Conservation (phyloP, 2,888 invertebrate species). For the Drosophila subquinaria region DNA sequence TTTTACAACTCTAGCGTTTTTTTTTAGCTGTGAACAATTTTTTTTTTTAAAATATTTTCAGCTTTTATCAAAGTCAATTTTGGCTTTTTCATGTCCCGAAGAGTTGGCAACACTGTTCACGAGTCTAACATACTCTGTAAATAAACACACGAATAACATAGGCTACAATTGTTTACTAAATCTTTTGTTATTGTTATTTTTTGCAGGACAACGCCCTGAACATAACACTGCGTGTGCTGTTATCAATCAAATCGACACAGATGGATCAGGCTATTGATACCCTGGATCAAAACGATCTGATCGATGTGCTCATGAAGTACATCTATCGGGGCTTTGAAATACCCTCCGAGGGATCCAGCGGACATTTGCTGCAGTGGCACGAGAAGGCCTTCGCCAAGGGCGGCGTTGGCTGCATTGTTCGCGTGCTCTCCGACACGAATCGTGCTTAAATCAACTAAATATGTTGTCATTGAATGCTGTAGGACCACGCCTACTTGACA, state of each 20-base stretch:
- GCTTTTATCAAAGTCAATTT: no score
- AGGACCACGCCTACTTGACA: conserved; percentile 28
- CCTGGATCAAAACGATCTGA: conserved; percentile 91
- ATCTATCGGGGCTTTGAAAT: conserved; percentile 98
- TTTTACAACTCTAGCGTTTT: no score
- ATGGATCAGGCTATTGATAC: conserved; percentile 95
- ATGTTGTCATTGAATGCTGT: conserved; percentile 33
- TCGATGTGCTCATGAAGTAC: conserved; percentile 98
- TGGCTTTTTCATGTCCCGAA: no score
- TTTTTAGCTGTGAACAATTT: no score
- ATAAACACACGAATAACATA: no score
- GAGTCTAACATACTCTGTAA: no score
- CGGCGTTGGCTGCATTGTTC: conserved; percentile 96
- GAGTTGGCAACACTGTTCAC: no score
- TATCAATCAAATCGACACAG: conserved; percentile 96
- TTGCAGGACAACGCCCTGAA: conserved; percentile 94
- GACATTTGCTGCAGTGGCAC: conserved; percentile 97
- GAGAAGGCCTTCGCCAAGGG: conserved; percentile 96
- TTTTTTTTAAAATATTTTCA: no score
- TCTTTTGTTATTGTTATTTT: background rate
- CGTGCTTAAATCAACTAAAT: conserved; percentile 87
- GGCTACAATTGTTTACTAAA: no score
- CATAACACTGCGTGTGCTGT: conserved; percentile 94
- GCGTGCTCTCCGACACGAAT: conserved; percentile 96
- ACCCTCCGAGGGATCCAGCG: conserved; percentile 97